A percentile compares a stretch with the other conserved stretches of the same genome.
These are phyloP conservation scores for Masnerella sp. DNA, from an alignment of 2,888 invertebrate species.

Conservation along the genomic window DNA sequence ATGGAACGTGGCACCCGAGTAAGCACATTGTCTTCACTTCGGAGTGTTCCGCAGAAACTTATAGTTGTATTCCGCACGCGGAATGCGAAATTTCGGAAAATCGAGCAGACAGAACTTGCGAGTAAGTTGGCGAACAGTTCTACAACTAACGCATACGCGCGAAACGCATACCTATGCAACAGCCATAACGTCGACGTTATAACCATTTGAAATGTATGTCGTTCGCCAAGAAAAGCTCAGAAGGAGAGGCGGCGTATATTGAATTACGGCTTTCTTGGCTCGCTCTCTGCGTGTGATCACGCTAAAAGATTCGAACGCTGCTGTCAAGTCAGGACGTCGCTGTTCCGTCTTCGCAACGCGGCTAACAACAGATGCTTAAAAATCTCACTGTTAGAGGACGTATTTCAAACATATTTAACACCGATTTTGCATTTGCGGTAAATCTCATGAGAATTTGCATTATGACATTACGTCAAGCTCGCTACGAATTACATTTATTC, in stretches of 20 bases:
- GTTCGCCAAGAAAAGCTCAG: constrained; percentile 50
- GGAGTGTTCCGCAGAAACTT: constrained; percentile 56
- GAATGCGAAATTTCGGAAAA: constrained; percentile 68
- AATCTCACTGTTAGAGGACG: constrained; percentile 20
- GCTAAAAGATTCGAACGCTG: constrained; percentile 51
- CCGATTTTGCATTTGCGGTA: constrained; percentile 22
- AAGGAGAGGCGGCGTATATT: constrained; percentile 57
- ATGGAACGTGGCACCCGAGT: constrained; percentile 42
- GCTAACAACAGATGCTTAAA: constrained; percentile 38
- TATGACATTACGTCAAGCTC: constrained; percentile 21
- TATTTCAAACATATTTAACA: constrained; percentile 16
- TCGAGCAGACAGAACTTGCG: constrained; percentile 58
- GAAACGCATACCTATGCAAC: constrained; percentile 50
- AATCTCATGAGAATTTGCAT: constrained; percentile 22
- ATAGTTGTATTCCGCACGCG: constrained; percentile 62
- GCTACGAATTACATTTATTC: constrained; percentile 11
- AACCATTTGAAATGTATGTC: constrained; percentile 60
- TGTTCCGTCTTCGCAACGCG: constrained; percentile 19
- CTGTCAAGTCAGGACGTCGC: constrained; percentile 36
- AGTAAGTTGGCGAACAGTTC: constrained; percentile 56
- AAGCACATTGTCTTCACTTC: constrained; percentile 54
- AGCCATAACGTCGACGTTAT: constrained; percentile 52
- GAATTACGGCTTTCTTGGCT: constrained; percentile 59
- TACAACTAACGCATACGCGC: constrained; percentile 52
- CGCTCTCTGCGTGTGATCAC: constrained; percentile 44